Conservation (phyloP, 1,140 invertebrate species). For the Augochlora pura region DNA sequence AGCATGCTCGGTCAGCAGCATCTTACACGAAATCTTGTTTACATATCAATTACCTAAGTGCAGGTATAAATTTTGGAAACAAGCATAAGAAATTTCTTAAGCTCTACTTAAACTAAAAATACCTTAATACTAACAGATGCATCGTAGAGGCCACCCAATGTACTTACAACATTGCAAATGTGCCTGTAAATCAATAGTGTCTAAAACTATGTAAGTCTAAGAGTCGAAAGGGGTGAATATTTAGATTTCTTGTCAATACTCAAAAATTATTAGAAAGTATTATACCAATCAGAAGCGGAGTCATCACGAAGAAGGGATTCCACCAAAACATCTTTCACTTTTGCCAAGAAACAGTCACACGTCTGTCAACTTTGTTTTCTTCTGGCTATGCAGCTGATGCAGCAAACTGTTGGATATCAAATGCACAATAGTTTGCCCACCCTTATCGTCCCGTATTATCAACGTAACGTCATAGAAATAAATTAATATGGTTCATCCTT, state of each 20-base stretch:
- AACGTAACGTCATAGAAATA: slow-evolving; percentile 65
- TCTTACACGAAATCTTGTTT: slow-evolving; percentile 74
- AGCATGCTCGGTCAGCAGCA: slow-evolving; percentile 70
- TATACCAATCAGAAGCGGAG: slow-evolving; percentile 76
- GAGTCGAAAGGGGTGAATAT: slow-evolving; percentile 66
- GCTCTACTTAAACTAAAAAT: slow-evolving; percentile 60
- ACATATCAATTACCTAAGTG: slow-evolving; percentile 76
- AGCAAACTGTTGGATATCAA: slow-evolving; percentile 79
- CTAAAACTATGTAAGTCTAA: slow-evolving; percentile 63
- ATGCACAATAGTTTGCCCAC: slow-evolving; percentile 76
- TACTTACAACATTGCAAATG: slow-evolving; percentile 79
- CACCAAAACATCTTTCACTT: slow-evolving; percentile 70
- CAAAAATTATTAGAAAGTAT: slow-evolving; percentile 70
- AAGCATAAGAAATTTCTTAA: slow-evolving; percentile 68
- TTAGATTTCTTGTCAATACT: slow-evolving; percentile 64
- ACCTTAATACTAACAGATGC: slow-evolving; percentile 65
- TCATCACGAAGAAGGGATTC: slow-evolving; percentile 72
- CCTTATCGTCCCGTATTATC: slow-evolving; percentile 64
- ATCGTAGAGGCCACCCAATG: slow-evolving; percentile 74
- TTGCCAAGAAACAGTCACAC: slow-evolving; percentile 68
- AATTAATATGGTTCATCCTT: slow-evolving; percentile 67
- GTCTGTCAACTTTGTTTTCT: slow-evolving; percentile 70
- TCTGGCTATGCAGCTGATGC: slow-evolving; percentile 72
- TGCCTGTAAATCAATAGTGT: slow-evolving; percentile 69
- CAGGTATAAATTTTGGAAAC: slow-evolving; percentile 73